Conservation (phyloP, 1,140 invertebrate genomes). For the Diuraphis noxia region DNA sequence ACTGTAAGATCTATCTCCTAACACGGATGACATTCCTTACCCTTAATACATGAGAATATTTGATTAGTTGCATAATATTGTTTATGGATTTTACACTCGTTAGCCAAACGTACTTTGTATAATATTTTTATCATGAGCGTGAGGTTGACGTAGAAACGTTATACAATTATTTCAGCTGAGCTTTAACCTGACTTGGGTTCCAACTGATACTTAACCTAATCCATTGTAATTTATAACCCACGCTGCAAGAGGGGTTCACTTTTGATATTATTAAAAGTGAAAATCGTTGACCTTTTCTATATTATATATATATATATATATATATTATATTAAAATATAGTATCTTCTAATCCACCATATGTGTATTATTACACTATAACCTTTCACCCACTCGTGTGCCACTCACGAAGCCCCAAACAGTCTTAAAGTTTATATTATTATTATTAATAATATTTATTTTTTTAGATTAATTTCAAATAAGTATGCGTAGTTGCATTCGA, state of each 20-base stretch:
- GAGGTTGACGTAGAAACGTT: neutral
- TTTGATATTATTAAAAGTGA: neutral
- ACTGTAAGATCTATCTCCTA: neutral
- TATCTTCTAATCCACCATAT: neutral
- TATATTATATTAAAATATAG: neutral
- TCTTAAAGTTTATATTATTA: neutral
- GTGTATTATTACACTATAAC: neutral
- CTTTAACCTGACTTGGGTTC: too few relatives aligned
- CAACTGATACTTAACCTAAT: neutral
- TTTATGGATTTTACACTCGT: neutral
- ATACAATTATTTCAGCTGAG: neutral
- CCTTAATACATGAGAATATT: neutral
- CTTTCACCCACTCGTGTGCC: neutral
- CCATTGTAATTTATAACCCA: neutral
- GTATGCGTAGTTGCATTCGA: neutral
- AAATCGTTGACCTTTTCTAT: neutral
- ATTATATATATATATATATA: neutral
- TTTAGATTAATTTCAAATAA: neutral
- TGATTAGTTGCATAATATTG: too few relatives aligned
- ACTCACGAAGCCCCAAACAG: neutral
- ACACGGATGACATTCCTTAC: neutral
- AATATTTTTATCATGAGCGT: neutral
- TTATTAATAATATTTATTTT: neutral
- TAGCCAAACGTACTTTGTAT: neutral
- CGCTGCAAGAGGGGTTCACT: neutral